Conservation (phyloP, 2,797 vertebrate species). For the Mormyrus hasselquistii region DNA sequence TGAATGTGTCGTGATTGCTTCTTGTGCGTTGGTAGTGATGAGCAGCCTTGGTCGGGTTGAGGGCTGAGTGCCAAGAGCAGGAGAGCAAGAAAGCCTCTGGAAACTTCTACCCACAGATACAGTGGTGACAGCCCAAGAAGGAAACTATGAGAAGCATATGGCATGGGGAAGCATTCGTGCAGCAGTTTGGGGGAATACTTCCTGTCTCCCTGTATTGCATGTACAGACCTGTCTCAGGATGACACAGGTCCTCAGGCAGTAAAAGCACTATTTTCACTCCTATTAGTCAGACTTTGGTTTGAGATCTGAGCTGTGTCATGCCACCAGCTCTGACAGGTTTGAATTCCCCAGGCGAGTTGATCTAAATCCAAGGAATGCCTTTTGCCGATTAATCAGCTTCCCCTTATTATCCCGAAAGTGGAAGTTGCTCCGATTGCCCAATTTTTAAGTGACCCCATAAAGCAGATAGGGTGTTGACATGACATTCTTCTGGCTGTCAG, state of each 20-base stretch:
- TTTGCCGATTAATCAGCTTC: background rate
- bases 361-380: background rate
- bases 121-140: background rate
- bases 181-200: background rate
- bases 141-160: background rate
- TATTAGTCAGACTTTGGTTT: background rate
- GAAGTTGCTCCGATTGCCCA: background rate
- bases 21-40: slow-evolving; percentile 35
- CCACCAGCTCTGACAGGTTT: background rate
- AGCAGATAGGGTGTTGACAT: background rate
- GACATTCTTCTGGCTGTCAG: slow-evolving; percentile 9
- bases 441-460: background rate
- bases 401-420: background rate
- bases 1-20: slow-evolving; percentile 36
- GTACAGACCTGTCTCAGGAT: background rate
- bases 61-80: slow-evolving; percentile 23
- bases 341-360: background rate
- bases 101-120: slow-evolving; percentile 30
- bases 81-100: slow-evolving; percentile 34
- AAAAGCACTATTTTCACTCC: background rate
- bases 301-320: background rate
- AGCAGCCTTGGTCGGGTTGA: slow-evolving; percentile 29
- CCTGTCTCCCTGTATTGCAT: background rate
- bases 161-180: background rate
- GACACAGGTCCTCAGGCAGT: background rate